Evolutionary conservation across 2,113 vertebrate genomes (phyloP), one percentile per base, ranked within the genome.

Genomic region (Menidia beryllina): DNA sequence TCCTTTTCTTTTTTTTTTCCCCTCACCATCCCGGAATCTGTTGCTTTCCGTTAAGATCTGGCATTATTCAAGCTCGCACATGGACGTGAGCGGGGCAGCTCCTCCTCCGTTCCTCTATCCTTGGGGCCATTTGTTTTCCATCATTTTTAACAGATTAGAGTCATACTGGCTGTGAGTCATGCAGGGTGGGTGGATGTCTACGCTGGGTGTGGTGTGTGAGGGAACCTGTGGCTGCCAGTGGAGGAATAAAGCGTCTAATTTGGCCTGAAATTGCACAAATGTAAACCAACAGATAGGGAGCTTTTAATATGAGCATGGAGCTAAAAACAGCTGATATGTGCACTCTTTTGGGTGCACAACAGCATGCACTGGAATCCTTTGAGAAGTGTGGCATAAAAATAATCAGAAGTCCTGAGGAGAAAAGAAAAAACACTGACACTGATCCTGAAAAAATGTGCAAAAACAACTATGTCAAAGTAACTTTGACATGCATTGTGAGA

Each of bases 121-220:
- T 86, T 75, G 65, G 79, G 75, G 83, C 69, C 84, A 78, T 83
- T 84, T 87, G 78, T 84, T 89, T 87, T 85, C 86, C 73, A 80
- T 87, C 80, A 57, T 68, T 77, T n/a, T 59, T 38, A 52, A 65
- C 65, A 77, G 80, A 87, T 86, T 85, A 62, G 21, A 88, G 87
- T 89, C 84, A 81, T 73, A 57, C 72, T 80, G 14, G 13, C 49
- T 61, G 63, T 91, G 92, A 90, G 55, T 91, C 92, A 92, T 77
- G 64, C 84, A 43, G 71, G 67, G 82, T 70, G 87, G 84, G 83
- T 86, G 82, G 77, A 83, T 90, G 79, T 86, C 72, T 86, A 0
- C 26, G 19, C 70, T 69, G 89, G 89, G 89, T 77, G 88, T 87
- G 91, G 81, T 80, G 64, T 79, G 71, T 75, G 70, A 84, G 36